Conservation (phyloP, 2,113 vertebrate species). For the Rhegmatorhina hoffmannsi region DNA sequence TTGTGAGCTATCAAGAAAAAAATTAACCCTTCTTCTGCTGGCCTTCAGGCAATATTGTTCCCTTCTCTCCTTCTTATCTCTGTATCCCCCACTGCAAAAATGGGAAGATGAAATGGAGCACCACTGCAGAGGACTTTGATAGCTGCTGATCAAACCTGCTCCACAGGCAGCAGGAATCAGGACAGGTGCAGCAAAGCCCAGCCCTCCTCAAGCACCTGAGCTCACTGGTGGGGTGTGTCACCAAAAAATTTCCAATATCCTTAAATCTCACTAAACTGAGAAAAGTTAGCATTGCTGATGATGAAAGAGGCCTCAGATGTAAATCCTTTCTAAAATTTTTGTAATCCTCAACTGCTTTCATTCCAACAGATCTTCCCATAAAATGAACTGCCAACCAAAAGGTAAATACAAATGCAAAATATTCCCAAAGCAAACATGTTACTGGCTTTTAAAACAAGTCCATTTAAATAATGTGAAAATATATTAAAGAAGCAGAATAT, state of each 20-base stretch:
- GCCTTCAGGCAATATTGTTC: background rate
- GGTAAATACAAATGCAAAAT: slow-evolving; percentile 42
- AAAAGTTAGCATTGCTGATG: background rate
- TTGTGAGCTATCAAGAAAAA: background rate
- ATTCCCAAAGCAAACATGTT: slow-evolving; percentile 27
- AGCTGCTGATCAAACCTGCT: background rate
- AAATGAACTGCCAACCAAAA: slow-evolving; percentile 19
- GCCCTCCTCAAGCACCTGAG: background rate
- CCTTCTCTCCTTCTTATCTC: background rate
- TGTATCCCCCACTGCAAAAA: background rate
- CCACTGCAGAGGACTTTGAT: background rate
- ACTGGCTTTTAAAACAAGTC: slow-evolving; percentile 59
- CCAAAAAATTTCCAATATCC: background rate
- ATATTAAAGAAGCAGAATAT: slow-evolving; percentile 27
- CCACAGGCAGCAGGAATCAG: background rate
- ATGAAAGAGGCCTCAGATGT: background rate
- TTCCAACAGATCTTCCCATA: background rate
- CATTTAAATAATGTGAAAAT: slow-evolving; percentile 58
- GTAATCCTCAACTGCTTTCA: background rate
- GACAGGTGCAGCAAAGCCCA: background rate
- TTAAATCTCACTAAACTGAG: background rate
- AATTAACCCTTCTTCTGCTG: background rate
- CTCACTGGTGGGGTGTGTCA: rapidly evolving
- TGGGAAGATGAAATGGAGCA: background rate
- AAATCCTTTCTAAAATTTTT: slow-evolving; percentile 32